phyloP scores from a whole-genome alignment of 1,140 invertebrate genomes.

The Venustaconcha ellipsiformis region DNA sequence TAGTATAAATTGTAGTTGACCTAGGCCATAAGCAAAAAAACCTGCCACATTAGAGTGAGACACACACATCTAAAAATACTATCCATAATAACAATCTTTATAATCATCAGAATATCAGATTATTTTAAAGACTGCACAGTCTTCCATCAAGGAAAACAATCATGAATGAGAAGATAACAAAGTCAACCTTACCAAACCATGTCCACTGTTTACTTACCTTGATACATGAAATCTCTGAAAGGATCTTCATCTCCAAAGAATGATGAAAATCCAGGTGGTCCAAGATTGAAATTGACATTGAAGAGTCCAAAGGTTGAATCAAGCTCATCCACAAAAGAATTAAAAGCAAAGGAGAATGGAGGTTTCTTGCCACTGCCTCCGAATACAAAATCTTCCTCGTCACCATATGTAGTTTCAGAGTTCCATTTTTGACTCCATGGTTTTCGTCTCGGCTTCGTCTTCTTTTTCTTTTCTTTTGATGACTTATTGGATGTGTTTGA shows the following conservation, averaged over 20 bases:
- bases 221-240: conserved; percentile 32
- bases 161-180: too few species aligned
- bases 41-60: too few species aligned
- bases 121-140: too few species aligned
- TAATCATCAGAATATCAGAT: too few species aligned
- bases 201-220: conserved; percentile 5
- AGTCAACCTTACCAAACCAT: too few species aligned
- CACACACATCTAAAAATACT: too few species aligned
- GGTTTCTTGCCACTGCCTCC: conserved; percentile 12
- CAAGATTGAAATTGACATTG: conserved; percentile 3
- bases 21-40: too few species aligned
- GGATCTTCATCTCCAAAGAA: conserved; percentile 38
- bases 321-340: conserved; percentile 47
- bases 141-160: too few species aligned
- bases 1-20: too few species aligned
- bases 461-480: conserved; percentile 15
- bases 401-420: conserved; percentile 21
- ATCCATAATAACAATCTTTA: too few species aligned
- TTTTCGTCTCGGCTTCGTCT: conserved; percentile 20
- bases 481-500: neutral
- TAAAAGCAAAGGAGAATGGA: conserved; percentile 47
- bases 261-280: conserved; percentile 35
- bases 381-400: conserved; percentile 31
- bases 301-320: conserved; percentile 32
- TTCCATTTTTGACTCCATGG: conserved; percentile 28